phyloP scores from a whole-genome alignment of 2,797 vertebrate genomes.

The Enteromius radiatus region DNA sequence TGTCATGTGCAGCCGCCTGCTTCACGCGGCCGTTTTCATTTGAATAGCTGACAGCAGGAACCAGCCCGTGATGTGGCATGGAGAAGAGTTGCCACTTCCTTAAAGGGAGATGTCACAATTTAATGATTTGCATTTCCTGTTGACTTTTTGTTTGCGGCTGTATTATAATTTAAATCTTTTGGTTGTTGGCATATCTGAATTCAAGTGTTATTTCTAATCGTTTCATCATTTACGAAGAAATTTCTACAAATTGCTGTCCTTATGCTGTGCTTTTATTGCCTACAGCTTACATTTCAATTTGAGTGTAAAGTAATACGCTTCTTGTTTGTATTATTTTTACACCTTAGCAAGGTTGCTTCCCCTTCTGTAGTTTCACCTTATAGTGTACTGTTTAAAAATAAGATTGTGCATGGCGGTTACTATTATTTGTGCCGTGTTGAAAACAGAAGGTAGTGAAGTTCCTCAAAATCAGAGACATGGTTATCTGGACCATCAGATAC shows the following conservation, averaged over 20 bases:
- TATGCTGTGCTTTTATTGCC: neutral
- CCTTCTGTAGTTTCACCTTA: neutral
- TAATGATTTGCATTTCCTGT: constrained; percentile 46
- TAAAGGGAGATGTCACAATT: constrained; percentile 38
- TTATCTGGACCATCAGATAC: no score
- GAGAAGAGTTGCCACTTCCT: constrained; percentile 48
- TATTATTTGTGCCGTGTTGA: neutral
- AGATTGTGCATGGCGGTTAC: neutral
- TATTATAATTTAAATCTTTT: neutral
- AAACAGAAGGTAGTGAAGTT: constrained; percentile 9
- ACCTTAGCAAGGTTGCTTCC: neutral
- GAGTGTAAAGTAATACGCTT: neutral
- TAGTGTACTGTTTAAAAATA: neutral
- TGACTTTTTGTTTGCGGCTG: neutral
- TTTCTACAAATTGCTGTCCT: neutral
- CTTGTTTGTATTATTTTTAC: neutral
- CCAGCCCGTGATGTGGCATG: constrained; percentile 21
- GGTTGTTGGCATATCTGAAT: neutral
- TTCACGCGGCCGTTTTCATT: constrained; percentile 46
- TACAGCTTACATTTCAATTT: neutral
- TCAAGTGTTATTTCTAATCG: neutral
- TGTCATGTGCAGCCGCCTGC: constrained; percentile 35
- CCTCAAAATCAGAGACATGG: neutral
- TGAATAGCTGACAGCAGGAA: constrained; percentile 32
- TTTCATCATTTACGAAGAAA: neutral